These are phyloP conservation scores for Penaeus indicus DNA, from an alignment of 1,140 invertebrate species.

Conservation along the genomic window DNA sequence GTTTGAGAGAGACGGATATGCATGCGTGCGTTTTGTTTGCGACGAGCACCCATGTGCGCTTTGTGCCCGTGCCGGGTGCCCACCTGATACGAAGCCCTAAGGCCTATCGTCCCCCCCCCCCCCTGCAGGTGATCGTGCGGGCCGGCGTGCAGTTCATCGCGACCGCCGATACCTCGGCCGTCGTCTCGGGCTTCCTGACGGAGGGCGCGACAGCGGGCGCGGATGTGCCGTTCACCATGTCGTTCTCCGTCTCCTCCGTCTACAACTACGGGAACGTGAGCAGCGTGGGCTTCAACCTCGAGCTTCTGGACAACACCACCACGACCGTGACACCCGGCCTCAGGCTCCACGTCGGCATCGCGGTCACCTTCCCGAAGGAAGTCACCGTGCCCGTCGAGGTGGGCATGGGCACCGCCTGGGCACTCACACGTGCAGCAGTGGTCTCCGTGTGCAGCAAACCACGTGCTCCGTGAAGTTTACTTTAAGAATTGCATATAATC, in stretches of 20 bases:
- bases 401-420: neutral
- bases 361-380: constrained; percentile 19
- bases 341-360: neutral
- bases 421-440: neutral
- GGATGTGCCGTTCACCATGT: neutral
- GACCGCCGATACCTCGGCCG: neutral
- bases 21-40: too few species aligned
- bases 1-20: too few species aligned
- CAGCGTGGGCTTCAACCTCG: neutral
- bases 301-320: neutral
- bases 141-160: constrained; percentile 27
- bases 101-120: neutral
- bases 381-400: constrained; percentile 28
- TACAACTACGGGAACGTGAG: neutral
- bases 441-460: neutral
- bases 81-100: too few species aligned
- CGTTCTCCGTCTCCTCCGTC: neutral
- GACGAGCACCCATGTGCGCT: too few species aligned
- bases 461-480: too few species aligned
- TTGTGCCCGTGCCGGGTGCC: too few species aligned
- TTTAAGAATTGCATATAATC: too few species aligned
- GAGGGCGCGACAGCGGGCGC: neutral
- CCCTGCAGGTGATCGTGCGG: neutral
- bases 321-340: constrained; percentile 1
- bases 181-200: neutral